Conservation (phyloP, 2,888 invertebrate species). For the Exephanes ischioxanthus region DNA sequence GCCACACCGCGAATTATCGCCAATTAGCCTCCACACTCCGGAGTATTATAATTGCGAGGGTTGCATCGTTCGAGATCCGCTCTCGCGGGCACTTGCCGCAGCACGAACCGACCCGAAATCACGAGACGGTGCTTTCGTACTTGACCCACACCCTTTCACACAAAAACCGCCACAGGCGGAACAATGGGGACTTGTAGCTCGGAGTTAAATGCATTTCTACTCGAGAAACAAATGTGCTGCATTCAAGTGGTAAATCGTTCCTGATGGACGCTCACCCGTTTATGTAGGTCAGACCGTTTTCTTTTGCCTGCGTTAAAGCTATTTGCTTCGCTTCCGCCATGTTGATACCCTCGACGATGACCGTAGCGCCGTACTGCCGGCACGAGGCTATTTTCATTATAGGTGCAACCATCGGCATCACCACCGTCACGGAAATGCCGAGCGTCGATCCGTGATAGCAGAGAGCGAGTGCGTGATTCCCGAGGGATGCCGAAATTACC, state of each 20-base stretch:
- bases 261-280: slow-evolving; percentile 89
- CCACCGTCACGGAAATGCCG: slow-evolving; percentile 90
- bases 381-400: slow-evolving; percentile 98
- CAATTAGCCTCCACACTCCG: background rate
- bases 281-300: slow-evolving; percentile 91
- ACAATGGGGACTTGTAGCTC: slow-evolving; percentile 34
- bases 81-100: background rate
- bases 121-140: slow-evolving; percentile 35
- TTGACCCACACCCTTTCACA: slow-evolving; percentile 23
- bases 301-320: slow-evolving; percentile 91
- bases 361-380: slow-evolving; percentile 93
- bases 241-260: slow-evolving; percentile 10
- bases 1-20: background rate
- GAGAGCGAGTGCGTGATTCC: slow-evolving; percentile 96
- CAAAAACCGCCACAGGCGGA: slow-evolving; percentile 35
- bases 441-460: slow-evolving; percentile 90
- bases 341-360: slow-evolving; percentile 92
- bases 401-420: slow-evolving; percentile 98
- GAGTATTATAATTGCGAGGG: slow-evolving; percentile 6
- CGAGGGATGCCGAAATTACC: slow-evolving; percentile 96
- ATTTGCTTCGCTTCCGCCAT: slow-evolving; percentile 94
- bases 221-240: slow-evolving; percentile 34
- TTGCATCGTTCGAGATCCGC: slow-evolving; percentile 11
- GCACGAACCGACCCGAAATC: background rate
- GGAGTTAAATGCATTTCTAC: slow-evolving; percentile 23